These are phyloP conservation scores for Scarus forsteni DNA, from an alignment of 2,797 vertebrate species.

Conservation along the genomic window DNA sequence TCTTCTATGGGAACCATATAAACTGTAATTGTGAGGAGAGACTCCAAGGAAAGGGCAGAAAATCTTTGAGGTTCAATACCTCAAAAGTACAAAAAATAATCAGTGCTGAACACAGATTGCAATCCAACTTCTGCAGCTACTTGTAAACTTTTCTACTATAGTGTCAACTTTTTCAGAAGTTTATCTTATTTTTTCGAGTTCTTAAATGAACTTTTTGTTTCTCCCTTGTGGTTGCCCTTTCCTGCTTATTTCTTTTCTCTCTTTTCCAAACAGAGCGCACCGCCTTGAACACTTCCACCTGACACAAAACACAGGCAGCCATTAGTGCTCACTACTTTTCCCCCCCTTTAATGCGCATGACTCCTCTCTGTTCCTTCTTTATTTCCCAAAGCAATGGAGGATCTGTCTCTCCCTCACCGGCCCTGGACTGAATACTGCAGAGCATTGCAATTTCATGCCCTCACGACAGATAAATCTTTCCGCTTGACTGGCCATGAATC, in stretches of 20 bases:
- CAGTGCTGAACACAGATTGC: slow-evolving; percentile 9
- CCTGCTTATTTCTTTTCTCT: slow-evolving; percentile 32
- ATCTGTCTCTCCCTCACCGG: slow-evolving; percentile 49
- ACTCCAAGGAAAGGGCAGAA: slow-evolving; percentile 7
- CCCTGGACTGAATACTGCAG: slow-evolving; percentile 63
- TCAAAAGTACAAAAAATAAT: neutral
- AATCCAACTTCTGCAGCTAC: slow-evolving; percentile 21
- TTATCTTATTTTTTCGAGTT: slow-evolving; percentile 36
- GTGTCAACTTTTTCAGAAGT: slow-evolving; percentile 36
- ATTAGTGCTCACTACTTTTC: slow-evolving; percentile 34
- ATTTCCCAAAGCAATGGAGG: slow-evolving; percentile 49
- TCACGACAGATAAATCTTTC: slow-evolving; percentile 74
- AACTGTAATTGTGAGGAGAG: slow-evolving; percentile 15
- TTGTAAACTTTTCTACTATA: slow-evolving; percentile 39
- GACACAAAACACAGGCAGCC: slow-evolving; percentile 43
- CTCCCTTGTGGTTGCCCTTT: slow-evolving; percentile 23
- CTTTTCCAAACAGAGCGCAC: slow-evolving; percentile 7
- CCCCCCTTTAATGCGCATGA: slow-evolving; percentile 10
- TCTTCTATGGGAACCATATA: neutral
- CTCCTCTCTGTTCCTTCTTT: slow-evolving; percentile 50
- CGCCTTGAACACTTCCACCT: slow-evolving; percentile 54
- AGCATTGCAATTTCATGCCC: slow-evolving; percentile 69
- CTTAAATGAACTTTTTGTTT: slow-evolving; percentile 25
- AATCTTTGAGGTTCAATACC: slow-evolving; percentile 1
- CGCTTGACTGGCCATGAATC: slow-evolving; percentile 66